Percentiles rank a stretch among this genome's conserved stretches.
These are phyloP conservation scores for Microplitis mediator DNA, from an alignment of 1,140 invertebrate species.

Conservation along the genomic window DNA sequence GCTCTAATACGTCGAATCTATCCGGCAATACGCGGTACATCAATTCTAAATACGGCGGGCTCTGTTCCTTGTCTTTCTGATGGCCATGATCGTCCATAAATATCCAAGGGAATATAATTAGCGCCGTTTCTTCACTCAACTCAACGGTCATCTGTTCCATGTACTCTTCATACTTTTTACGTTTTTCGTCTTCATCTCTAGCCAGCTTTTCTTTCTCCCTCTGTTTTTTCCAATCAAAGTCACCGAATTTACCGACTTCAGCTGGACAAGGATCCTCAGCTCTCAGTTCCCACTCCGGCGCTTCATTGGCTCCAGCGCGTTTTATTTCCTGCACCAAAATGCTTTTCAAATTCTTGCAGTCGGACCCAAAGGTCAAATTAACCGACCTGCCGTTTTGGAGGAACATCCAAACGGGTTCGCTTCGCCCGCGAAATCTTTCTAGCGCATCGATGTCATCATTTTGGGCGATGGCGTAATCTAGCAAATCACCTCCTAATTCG, in stretches of 20 bases:
- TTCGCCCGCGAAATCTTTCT: constrained; percentile 78
- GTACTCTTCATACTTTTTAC: constrained; percentile 44
- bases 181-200: constrained; percentile 36
- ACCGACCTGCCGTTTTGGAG: constrained; percentile 80
- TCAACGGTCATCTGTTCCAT: constrained; percentile 48
- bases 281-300: constrained; percentile 29
- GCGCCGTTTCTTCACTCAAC: constrained; percentile 45
- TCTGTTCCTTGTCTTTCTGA: constrained; percentile 40
- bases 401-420: constrained; percentile 90
- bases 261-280: constrained; percentile 21
- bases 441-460: constrained; percentile 75
- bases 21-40: constrained; percentile 43
- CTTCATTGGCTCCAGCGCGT: constrained; percentile 42
- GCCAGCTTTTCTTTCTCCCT: constrained; percentile 39
- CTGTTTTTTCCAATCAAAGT: constrained; percentile 34
- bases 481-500: constrained; percentile 78
- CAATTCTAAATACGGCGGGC: constrained; percentile 44
- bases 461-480: constrained; percentile 77
- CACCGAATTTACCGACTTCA: constrained; percentile 27
- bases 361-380: constrained; percentile 81
- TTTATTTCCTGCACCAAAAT: constrained; percentile 76
- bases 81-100: constrained; percentile 43
- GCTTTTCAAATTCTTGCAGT: constrained; percentile 76
- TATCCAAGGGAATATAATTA: constrained; percentile 50
- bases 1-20: constrained; percentile 48